A percentile compares a stretch with the other conserved stretches of the same genome.
phyloP scores from a whole-genome alignment of 1,140 invertebrate genomes.

The Saccostrea glomerata region DNA sequence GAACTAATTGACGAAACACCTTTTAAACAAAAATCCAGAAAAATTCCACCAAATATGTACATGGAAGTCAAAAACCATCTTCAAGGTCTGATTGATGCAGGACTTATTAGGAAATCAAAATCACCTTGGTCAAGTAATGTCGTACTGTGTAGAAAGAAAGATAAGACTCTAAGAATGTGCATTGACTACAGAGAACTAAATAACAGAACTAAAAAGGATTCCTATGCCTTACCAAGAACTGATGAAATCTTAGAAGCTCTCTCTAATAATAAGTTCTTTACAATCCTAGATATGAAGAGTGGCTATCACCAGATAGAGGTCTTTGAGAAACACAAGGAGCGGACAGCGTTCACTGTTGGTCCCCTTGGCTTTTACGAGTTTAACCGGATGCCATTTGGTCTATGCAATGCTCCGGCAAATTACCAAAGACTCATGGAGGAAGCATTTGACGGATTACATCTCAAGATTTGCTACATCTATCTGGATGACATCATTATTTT shows the following conservation, averaged over 20 bases:
- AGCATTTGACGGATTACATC: no score
- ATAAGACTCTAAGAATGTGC: not conserved
- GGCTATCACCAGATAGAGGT: no score
- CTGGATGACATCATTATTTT: conserved; percentile 30
- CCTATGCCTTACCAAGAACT: no score
- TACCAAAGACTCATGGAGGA: no score
- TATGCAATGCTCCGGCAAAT: no score
- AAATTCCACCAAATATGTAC: not conserved
- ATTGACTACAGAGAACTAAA: conserved; percentile 7
- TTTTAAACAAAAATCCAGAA: not conserved
- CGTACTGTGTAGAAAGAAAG: conserved; percentile 2
- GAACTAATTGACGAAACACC: not conserved
- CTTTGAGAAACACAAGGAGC: no score
- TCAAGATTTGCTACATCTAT: no score
- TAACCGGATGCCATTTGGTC: not conserved
- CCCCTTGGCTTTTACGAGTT: no score
- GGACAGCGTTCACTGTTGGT: no score
- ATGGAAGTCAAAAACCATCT: not conserved
- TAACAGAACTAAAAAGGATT: conserved; percentile 9
- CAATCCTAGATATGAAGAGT: no score
- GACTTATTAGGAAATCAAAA: not conserved
- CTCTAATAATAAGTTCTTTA: no score
- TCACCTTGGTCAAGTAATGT: conserved; percentile 17
- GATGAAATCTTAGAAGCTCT: no score
- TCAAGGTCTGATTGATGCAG: not conserved